Base-by-base conservation (phyloP, 2,888 invertebrate species). In the Drosophila emarginata region DNA sequence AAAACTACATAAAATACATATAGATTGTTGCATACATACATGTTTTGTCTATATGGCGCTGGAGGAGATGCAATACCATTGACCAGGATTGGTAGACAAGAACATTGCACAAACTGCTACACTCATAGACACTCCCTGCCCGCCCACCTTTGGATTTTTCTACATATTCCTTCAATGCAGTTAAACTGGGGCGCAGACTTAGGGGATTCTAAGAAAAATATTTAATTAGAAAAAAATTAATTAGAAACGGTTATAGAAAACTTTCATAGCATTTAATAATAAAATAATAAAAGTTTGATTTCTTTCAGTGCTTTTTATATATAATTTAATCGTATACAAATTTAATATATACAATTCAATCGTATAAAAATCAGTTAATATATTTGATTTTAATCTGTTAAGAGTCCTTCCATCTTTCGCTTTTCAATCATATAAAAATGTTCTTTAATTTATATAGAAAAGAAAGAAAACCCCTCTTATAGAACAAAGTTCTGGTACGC, bases 71-170 rank as follows among this genome's bases (percentile, higher is more conserved):
- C 51, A 51, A 51, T 51, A 23, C 21, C 51, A 51, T 18, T 51
- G 51, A 51, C 21, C 23, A 15, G 51, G 51, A 18, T 23, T 11
- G 36, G 6, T 39, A 68, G 61, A 61, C 69, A 57, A 57, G 57
- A n/a, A 57, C 45, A 45, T 11, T 45, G 18, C 11, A 45, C 11
- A 45, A 45, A 18, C 52, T n/a, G 26, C 26, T 14, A 52, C n/a
- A 26, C 26, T 28, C 26, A 28, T 14, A 26, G 52, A 23, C 52
- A 28, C 52, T 28, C 26, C 52, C 14, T 52, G 52, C 26, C 26
- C 52, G 26, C 26, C 52, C 14, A 28, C 52, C 14, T 23, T n/a
- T 23, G 14, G 11, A 26, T 52, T 52, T 23, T 11, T 7, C 2
- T 4, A 18, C 32, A 32, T 32, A 32, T 11, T 9, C 5, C 37